Evolutionary conservation across 2,888 invertebrate species (phyloP), one percentile per base, ranked within the genome.

Genomic region (Ectemnius cavifrons): DNA sequence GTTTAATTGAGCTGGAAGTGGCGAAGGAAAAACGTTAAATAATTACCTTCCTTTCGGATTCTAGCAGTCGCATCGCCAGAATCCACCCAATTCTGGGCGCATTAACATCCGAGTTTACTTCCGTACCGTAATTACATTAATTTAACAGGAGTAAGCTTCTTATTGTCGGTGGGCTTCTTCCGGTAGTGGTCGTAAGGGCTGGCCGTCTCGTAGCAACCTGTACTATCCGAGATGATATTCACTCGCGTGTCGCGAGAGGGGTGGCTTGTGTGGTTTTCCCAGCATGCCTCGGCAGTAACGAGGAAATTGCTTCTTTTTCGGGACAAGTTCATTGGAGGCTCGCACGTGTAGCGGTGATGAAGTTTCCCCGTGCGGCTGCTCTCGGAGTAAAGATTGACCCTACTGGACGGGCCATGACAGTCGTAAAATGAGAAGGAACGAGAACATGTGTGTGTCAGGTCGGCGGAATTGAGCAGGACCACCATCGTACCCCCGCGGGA

Each of bases 381-480:
- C 49, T 46, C 20, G 37, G 46, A 1, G 63, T 60, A 72, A 66
- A 60, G 72, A 75, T 72, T 75, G 79, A 59, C 71, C 71, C 61
- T 65, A 47, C 62, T 45, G 59, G 66, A 75, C 66, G 59, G 67
- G 49, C 69, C 61, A 18, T 45, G 68, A 52, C 69, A 61, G 46
- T 73, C 75, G 75, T 75, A 70, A 77, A 77, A 64, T 52, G 75
- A 71, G 63, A 64, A 69, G 58, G 62, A 61, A 75, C 71, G 63
- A 52, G 45, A 16, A 61, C 66, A 61, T 58, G 67, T 47, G 52
- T 70, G 72, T 23, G 64, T 74, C 66, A 66, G 61, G 37, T 56
- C 18, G 66, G 8, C 37, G 8, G 23, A 75, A 75, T 77, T 71
- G 77, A 74, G 60, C 49, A 37, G 37, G n/a, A n/a, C n/a, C n/a